Evolutionary conservation across 2,113 vertebrate genomes (phyloP).

Genomic region (Alouatta palliata): DNA sequence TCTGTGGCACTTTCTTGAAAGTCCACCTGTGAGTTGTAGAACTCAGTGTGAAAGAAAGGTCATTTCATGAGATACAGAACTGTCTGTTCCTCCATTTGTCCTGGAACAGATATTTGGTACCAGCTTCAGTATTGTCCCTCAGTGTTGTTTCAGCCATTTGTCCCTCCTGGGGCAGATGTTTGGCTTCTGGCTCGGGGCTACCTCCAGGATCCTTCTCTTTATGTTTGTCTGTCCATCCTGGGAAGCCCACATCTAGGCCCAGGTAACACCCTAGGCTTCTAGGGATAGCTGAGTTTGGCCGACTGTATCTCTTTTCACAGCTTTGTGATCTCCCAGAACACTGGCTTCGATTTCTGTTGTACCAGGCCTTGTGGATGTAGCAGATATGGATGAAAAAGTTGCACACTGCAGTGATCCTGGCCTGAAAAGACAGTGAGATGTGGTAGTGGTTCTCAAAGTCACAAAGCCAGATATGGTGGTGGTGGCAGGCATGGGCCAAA

Average conservation of each 20-base stretch:
- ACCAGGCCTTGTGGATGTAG: conserved; percentile 94
- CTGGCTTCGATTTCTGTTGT: conserved; percentile 91
- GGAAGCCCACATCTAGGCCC: not conserved
- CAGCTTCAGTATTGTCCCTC: not conserved
- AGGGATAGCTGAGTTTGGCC: conserved; percentile 89
- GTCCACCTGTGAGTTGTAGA: not conserved
- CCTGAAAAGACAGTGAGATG: conserved; percentile 92
- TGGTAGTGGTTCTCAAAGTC: conserved; percentile 91
- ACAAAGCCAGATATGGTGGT: conserved; percentile 93
- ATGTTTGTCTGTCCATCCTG: not conserved
- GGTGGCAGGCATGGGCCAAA: conserved; percentile 86
- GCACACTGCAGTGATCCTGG: conserved; percentile 92
- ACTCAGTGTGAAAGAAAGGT: not conserved
- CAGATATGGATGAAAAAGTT: conserved; percentile 94
- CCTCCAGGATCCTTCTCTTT: not conserved
- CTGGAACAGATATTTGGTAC: not conserved
- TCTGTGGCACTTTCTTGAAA: not conserved
- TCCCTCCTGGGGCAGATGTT: not conserved
- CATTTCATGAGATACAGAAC: not conserved
- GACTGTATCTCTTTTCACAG: conserved; percentile 91
- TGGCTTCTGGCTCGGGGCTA: not conserved
- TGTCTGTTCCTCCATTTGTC: not conserved
- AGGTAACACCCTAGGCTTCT: conserved; percentile 79
- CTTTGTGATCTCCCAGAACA: conserved; percentile 93
- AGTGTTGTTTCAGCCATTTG: not conserved